Conservation (phyloP, 1,140 invertebrate genomes). For the Araneus ventricosus region DNA sequence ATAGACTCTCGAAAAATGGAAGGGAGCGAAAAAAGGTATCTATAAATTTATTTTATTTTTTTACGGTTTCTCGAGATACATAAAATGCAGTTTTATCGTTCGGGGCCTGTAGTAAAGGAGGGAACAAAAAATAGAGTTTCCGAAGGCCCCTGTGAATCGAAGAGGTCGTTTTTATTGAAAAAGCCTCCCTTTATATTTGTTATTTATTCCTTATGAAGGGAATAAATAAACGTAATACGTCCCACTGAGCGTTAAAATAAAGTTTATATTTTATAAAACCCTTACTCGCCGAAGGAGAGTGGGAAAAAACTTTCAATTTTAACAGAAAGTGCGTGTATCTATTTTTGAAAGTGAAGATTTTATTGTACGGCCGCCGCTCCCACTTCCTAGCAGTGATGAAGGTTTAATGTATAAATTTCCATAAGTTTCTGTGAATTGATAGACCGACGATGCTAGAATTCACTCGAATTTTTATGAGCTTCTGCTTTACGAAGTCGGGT, state of each 20-base stretch:
- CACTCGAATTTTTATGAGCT: no score
- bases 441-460: no score
- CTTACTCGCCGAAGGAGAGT: conserved; percentile 6
- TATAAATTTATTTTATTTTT: conserved; percentile 67
- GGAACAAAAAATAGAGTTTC: conserved; percentile 20
- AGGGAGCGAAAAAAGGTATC: conserved; percentile 15
- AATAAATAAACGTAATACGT: conserved; percentile 63
- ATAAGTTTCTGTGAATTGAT: not conserved
- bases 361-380: not conserved
- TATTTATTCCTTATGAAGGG: conserved; percentile 60
- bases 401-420: not conserved
- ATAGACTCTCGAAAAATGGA: not conserved
- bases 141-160: not conserved
- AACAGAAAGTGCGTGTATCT: not conserved
- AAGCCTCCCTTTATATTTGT: conserved; percentile 62
- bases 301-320: conserved; percentile 36
- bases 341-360: conserved; percentile 28
- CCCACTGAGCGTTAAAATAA: conserved; percentile 51
- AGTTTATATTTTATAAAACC: conserved; percentile 55
- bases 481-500: no score
- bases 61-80: conserved; percentile 60
- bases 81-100: conserved; percentile 66
- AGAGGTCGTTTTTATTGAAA: conserved; percentile 68
- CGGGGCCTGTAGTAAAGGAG: not conserved
- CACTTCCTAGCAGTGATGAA: not conserved